phyloP scores from a whole-genome alignment of 2,888 invertebrate genomes.

The Caenorhabditis zanzibari region DNA sequence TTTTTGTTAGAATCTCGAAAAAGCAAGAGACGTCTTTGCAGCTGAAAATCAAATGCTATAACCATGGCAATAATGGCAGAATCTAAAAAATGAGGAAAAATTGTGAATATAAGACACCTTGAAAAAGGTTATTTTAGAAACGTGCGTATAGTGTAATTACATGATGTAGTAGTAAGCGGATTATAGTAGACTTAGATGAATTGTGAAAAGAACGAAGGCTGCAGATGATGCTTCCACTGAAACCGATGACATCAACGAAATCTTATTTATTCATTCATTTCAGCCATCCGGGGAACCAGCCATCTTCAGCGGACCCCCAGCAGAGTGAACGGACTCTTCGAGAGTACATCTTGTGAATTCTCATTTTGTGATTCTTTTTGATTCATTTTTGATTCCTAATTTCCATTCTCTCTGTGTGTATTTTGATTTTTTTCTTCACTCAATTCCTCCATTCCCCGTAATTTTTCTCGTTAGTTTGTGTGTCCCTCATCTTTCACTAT shows the following conservation, averaged over 20 bases:
- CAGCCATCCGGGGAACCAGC: not conserved
- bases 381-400: not conserved
- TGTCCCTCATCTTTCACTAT: not conserved
- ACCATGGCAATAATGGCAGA: conserved; percentile 22
- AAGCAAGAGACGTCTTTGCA: not conserved
- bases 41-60: conserved; percentile 31
- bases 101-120: not conserved
- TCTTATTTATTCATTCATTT: not conserved
- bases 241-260: not conserved
- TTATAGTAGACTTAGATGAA: not conserved
- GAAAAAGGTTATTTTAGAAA: not conserved
- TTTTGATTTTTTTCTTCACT: not conserved
- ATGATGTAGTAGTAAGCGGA: conserved; percentile 5
- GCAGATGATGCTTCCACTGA: not conserved
- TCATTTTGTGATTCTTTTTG: not conserved
- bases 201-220: not conserved
- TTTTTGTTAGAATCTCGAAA: not conserved
- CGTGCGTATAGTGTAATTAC: conserved; percentile 36
- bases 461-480: no score
- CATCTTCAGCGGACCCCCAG: not conserved
- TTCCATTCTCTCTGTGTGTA: not conserved
- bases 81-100: not conserved
- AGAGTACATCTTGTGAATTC: not conserved
- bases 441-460: no score
- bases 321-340: not conserved